A percentile compares a stretch with the other conserved stretches of the same genome.
phyloP scores from a whole-genome alignment of 2,797 vertebrate genomes.

The Capromys pilorides region DNA sequence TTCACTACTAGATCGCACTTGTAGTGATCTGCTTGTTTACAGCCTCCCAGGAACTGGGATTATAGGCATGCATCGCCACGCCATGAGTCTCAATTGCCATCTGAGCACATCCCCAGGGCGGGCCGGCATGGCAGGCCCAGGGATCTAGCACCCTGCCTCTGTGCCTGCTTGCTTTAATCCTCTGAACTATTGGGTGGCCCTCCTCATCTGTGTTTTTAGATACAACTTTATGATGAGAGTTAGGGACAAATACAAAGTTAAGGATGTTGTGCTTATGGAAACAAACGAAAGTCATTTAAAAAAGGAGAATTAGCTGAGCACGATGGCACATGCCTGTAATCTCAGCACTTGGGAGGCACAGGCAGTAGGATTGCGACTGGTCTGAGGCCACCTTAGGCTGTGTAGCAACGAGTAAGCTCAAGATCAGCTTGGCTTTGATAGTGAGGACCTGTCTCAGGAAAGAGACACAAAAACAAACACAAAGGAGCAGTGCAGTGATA shows the following conservation, averaged over 20 bases:
- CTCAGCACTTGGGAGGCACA: background rate
- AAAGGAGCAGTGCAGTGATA: fast-evolving
- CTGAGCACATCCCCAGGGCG: too few species aligned
- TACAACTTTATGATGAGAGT: background rate
- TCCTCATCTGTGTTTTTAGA: background rate
- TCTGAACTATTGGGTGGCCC: too few species aligned
- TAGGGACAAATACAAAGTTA: background rate
- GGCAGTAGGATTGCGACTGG: background rate
- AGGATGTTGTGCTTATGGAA: background rate
- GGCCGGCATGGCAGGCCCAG: too few species aligned
- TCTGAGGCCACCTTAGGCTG: background rate
- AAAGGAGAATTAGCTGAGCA: background rate
- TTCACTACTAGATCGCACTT: too few species aligned
- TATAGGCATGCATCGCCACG: too few species aligned
- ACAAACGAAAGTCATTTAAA: background rate
- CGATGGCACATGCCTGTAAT: background rate
- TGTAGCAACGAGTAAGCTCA: background rate
- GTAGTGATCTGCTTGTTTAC: too few species aligned
- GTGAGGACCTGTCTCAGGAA: background rate
- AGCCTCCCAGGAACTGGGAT: too few species aligned
- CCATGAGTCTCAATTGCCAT: too few species aligned
- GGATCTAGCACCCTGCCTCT: too few species aligned
- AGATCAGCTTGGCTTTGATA: background rate
- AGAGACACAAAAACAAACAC: background rate
- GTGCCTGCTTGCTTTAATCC: too few species aligned